These are phyloP conservation scores for Anthoptus insignis DNA, from an alignment of 2,888 invertebrate genomes.

Conservation along the genomic window DNA sequence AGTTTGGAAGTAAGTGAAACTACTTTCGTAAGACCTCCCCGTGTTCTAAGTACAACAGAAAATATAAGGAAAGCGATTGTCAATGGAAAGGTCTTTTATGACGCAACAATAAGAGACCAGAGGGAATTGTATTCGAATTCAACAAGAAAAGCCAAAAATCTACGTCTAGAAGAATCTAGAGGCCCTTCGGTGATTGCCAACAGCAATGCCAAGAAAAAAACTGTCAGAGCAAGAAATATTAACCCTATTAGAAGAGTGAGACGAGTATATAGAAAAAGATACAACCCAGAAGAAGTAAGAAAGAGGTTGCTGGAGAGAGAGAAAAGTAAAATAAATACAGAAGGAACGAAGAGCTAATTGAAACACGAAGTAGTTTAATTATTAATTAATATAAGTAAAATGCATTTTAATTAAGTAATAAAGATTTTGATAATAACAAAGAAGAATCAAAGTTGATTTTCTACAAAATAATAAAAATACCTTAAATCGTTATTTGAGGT, in stretches of 20 bases:
- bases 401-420: neutral
- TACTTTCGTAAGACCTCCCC: conserved; percentile 75
- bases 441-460: neutral
- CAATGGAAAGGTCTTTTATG: conserved; percentile 82
- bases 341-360: conserved; percentile 42
- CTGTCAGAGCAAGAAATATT: conserved; percentile 67
- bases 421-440: too few relatives aligned
- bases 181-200: conserved; percentile 61
- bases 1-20: conserved; percentile 82
- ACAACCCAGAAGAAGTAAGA: conserved; percentile 84
- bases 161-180: conserved; percentile 60
- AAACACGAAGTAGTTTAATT: too few relatives aligned
- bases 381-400: conserved; percentile 12
- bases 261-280: conserved; percentile 78
- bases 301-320: conserved; percentile 79
- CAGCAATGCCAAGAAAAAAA: conserved; percentile 67
- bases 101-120: conserved; percentile 77
- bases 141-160: conserved; percentile 60
- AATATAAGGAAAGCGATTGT: conserved; percentile 78
- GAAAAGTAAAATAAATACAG: conserved; percentile 59
- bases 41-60: conserved; percentile 75
- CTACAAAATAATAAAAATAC: neutral
- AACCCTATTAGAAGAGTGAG: conserved; percentile 78
- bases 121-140: conserved; percentile 65
- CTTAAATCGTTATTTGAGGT: too few relatives aligned